Conservation (phyloP, 2,113 vertebrate species). For the Camelus bactrianus region DNA sequence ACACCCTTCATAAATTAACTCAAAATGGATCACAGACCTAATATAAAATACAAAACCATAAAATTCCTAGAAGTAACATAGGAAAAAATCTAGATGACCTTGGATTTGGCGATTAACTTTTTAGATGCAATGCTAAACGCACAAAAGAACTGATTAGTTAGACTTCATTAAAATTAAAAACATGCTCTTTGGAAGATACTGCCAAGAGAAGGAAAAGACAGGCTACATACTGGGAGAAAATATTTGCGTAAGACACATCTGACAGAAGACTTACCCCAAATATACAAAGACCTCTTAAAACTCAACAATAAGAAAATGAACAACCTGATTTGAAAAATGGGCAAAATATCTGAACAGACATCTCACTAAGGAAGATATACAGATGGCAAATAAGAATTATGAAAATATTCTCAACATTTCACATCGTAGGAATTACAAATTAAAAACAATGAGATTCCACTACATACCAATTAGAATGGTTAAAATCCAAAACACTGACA, state of each 20-base stretch:
- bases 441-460: constrained; percentile 12
- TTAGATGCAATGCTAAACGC: background rate
- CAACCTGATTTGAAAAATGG: background rate
- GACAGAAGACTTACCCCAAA: background rate
- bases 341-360: background rate
- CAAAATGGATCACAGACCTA: background rate
- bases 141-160: background rate
- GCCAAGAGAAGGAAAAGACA: background rate
- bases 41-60: background rate
- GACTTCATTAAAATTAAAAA: background rate
- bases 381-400: background rate
- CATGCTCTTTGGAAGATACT: background rate
- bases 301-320: constrained; percentile 1
- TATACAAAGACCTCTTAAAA: constrained; percentile 19
- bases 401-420: constrained; percentile 11
- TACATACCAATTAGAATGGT: background rate
- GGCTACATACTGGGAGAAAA: background rate
- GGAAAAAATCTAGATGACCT: background rate
- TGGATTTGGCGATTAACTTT: background rate
- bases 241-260: background rate
- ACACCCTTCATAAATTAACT: background rate
- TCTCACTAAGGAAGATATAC: background rate
- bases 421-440: background rate
- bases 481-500: background rate
- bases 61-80: background rate